A percentile compares a stretch with the other conserved stretches of the same genome.
Conservation (phyloP, 1,140 invertebrate species). For the Ptiloglossa arizonensis region DNA sequence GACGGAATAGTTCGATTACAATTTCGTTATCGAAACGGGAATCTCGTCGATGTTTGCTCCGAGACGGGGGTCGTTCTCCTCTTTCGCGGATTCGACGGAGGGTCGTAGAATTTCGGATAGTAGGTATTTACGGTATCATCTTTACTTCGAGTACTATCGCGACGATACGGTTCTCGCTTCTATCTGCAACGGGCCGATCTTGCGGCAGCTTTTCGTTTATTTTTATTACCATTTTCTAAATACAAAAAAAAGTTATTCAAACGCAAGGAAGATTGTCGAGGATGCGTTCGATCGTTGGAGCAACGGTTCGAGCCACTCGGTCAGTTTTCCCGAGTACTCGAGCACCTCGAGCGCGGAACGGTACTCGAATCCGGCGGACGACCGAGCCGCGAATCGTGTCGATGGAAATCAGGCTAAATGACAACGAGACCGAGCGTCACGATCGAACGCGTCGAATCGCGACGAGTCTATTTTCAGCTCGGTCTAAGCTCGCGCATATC, state of each 20-base stretch:
- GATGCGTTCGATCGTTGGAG: neutral
- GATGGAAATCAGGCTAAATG: constrained; percentile 64
- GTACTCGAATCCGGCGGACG: neutral
- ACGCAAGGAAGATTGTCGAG: too few species aligned
- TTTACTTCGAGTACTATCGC: too few species aligned
- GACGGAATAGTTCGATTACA: neutral
- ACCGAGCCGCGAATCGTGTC: constrained; percentile 32
- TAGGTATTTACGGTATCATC: too few species aligned
- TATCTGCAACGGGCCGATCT: too few species aligned
- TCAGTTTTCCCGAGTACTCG: neutral
- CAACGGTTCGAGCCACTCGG: neutral
- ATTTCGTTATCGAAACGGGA: neutral
- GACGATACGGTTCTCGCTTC: too few species aligned
- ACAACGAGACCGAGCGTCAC: constrained; percentile 45
- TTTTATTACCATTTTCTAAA: too few species aligned
- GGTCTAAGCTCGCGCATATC: constrained; percentile 64
- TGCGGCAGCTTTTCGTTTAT: too few species aligned
- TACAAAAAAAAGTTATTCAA: too few species aligned
- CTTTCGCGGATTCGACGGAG: too few species aligned
- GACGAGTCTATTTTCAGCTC: constrained; percentile 65
- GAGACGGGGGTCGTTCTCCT: neutral
- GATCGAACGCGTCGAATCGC: constrained; percentile 64
- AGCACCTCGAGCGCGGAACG: neutral
- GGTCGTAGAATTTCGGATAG: too few species aligned
- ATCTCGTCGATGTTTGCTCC: neutral